These are phyloP conservation scores for Percopsis transmontana DNA, from an alignment of 2,113 vertebrate species.

Conservation along the genomic window DNA sequence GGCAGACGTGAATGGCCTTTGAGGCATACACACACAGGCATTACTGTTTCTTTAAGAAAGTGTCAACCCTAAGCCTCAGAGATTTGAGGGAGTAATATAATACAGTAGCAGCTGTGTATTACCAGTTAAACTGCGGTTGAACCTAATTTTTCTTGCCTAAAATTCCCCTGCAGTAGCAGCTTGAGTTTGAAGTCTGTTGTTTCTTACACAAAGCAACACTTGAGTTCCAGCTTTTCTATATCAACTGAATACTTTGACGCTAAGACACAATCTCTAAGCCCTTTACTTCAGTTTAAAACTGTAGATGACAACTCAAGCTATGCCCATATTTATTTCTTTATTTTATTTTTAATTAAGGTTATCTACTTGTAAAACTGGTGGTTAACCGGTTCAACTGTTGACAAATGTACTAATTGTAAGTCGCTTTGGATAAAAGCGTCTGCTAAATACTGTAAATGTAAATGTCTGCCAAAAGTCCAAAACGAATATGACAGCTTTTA, in stretches of 20 bases:
- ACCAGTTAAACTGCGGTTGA: conserved; percentile 15
- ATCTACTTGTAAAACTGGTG: too few relatives aligned
- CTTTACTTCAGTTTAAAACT: not conserved
- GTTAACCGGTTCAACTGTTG: too few relatives aligned
- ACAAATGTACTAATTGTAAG: too few relatives aligned
- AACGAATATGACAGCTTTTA: too few relatives aligned
- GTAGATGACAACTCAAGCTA: not conserved
- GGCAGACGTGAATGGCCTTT: not conserved
- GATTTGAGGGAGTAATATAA: conserved; percentile 1
- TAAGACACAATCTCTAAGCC: not conserved
- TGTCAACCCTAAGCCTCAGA: conserved; percentile 9
- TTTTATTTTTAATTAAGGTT: too few relatives aligned
- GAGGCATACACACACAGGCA: not conserved
- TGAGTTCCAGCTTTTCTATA: not conserved
- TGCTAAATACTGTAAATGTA: too few relatives aligned
- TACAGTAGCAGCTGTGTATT: not conserved
- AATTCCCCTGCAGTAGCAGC: too few relatives aligned
- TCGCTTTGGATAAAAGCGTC: too few relatives aligned
- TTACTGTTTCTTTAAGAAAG: not conserved
- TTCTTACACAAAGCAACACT: not conserved
- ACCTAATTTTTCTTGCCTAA: conserved; percentile 6
- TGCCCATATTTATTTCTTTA: not conserved
- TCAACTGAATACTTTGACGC: too few relatives aligned
- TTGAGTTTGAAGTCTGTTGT: not conserved
- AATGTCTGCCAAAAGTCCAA: too few relatives aligned